Base-by-base conservation (phyloP, 1,140 invertebrate genomes). In the Callitettix versicolor region DNA sequence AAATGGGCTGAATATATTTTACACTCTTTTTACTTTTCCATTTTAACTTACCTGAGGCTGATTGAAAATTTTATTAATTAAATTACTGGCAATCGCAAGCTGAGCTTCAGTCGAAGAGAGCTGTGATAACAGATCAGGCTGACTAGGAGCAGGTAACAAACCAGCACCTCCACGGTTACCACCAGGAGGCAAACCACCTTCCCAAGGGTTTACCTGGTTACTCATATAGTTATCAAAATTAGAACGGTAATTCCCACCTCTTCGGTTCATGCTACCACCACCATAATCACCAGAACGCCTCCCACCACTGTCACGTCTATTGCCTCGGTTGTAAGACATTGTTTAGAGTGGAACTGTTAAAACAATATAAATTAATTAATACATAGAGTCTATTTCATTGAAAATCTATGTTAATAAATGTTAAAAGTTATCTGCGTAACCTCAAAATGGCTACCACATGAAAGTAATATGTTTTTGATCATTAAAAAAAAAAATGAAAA, bases 111-210 rank as follows among this genome's bases (percentile, higher is more conserved):
- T 71, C 3, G 73, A 72, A 9, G 71, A 67, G 17, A 75, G 60
- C 44, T 55, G 53, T 11, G 69, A 70, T 1, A 75, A 56, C 3
- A 55, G n/a, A 22, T 43, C 44, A 56, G 70, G 68, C 58, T 71
- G 73, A 24, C 68, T 71, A 3, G 71, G 69, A 12, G 71, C 72
- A 12, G 70, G 71, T 30, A 75, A 59, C 30, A 74, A 68, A 15
- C 72, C 72, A 54, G 69, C 60, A 15, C 34, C 21, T 14, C 49
- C 49, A 5, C 5, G 4, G 3, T 44, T 17, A n/a, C n/a, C n/a
- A 17, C 71, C 72, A n/a, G 73, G 73, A 69, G 74, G 73, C 54
- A 74, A 66, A 20, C 73, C 73, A 20, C 70, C 65, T 62, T 75
- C 72, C 73, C 73, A 75, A 14, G 73, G 73, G 59, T 71, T 74